phyloP scores from a whole-genome alignment of 2,113 vertebrate genomes.

The Todiramphus chloris region DNA sequence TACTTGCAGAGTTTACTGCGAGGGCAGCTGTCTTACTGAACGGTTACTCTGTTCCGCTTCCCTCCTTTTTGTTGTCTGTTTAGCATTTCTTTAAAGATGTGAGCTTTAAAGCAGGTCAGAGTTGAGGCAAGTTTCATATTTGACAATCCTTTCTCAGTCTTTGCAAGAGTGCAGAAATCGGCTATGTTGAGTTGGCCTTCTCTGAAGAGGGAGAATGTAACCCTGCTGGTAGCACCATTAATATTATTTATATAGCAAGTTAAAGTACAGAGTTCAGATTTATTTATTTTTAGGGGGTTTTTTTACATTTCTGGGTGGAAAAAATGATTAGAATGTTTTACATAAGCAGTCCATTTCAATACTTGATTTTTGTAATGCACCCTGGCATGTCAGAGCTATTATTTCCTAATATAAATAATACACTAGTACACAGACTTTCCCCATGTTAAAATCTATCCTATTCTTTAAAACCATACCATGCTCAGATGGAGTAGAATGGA shows the following conservation, averaged over 20 bases:
- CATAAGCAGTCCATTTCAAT: slow-evolving; percentile 27
- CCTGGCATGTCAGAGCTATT: neutral
- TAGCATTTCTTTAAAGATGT: neutral
- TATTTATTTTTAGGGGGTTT: neutral
- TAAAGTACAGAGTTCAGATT: slow-evolving; percentile 25
- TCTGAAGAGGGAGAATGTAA: slow-evolving; percentile 29
- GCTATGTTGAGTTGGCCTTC: slow-evolving; percentile 7
- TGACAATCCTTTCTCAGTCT: neutral
- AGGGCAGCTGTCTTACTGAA: neutral
- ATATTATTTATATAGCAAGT: slow-evolving; percentile 44
- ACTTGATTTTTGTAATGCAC: neutral
- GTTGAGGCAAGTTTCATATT: neutral
- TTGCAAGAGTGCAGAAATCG: neutral
- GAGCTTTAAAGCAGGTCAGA: slow-evolving; percentile 1
- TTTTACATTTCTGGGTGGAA: neutral
- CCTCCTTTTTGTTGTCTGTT: neutral
- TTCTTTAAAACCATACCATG: neutral
- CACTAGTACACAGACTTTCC: neutral
- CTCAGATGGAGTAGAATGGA: neutral
- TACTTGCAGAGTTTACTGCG: neutral
- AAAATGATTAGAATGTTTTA: slow-evolving; percentile 41
- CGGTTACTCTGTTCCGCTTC: neutral
- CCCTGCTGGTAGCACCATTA: slow-evolving; percentile 27
- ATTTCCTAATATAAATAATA: slow-evolving; percentile 29
- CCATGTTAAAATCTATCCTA: neutral